Conservation (phyloP, 2,113 vertebrate genomes). For the Cyrtonyx montezumae region DNA sequence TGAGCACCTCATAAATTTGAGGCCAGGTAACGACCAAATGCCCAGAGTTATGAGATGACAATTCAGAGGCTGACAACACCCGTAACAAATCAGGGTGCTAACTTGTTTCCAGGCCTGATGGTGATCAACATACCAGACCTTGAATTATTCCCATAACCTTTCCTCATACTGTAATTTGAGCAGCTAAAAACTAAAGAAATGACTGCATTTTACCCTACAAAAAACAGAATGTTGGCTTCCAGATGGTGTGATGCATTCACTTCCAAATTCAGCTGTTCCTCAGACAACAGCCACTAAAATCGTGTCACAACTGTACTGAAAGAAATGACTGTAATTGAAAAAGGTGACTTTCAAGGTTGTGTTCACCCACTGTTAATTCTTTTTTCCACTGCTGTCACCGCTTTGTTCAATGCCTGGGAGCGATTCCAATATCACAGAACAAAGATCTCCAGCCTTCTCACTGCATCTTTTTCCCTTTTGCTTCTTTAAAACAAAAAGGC, state of each 20-base stretch:
- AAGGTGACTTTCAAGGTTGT: not conserved
- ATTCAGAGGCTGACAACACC: not conserved
- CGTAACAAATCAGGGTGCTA: rapidly evolving
- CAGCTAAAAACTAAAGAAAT: constrained; percentile 25
- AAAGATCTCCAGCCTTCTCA: not conserved
- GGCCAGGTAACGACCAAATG: not conserved
- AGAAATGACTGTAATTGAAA: not conserved
- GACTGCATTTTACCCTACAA: not conserved
- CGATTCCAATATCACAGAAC: not conserved
- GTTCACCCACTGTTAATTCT: not conserved
- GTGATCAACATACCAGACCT: not conserved
- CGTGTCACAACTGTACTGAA: not conserved
- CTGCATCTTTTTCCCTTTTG: not conserved
- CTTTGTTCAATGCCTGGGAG: not conserved
- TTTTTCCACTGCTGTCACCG: not conserved
- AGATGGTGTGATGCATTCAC: not conserved
- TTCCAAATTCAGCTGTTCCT: constrained; percentile 32
- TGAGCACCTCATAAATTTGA: not conserved
- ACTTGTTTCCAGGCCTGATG: not conserved
- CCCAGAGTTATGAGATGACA: not conserved
- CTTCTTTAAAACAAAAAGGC: constrained; percentile 10
- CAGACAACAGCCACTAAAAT: constrained; percentile 41
- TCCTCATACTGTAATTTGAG: not conserved
- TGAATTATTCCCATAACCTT: not conserved
- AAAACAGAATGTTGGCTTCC: constrained; percentile 29